Evolutionary conservation across 2,797 vertebrate genomes (phyloP), one percentile per base, ranked within the genome.

Genomic region (Myripristis jacobus): DNA sequence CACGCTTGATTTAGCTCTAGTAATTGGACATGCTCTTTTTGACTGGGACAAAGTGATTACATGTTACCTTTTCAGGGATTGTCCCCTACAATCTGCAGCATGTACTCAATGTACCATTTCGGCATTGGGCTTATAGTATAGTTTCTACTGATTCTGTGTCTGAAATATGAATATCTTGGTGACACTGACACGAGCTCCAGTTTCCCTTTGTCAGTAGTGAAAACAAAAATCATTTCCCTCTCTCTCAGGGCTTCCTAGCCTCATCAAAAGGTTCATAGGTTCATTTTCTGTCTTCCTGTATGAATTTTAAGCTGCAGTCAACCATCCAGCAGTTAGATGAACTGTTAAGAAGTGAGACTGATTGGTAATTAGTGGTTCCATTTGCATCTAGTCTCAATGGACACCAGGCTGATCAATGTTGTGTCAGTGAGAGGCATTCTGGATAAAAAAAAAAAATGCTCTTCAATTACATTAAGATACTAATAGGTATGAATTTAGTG

Each of bases 1-100:
- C 87, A 90, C 66, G 89, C 90, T 92, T 92, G 91, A 91, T 91
- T 92, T 90, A 89, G 82, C 87, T 73, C 83, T 77, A 78, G 88
- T 92, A 93, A 93, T 93, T 92, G 91, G 91, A 93, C 91, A 91
- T 91, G 89, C 84, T 90, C 84, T 88, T 92, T 90, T 86, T 89
- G 90, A 90, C 89, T 88, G 81, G 86, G 83, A 91, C 91, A 91
- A 92, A 93, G 86, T 92, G 89, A 91, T 92, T 90, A 91, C 91
- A 92, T 86, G 89, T 92, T 91, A 84, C 88, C 86, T 87, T 82
- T 86, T 90, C 87, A 79, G 68, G 70, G 79, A 70, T 73, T 90
- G 87, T 87, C 77, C 85, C 69, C 81, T 65, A 58, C 81, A 79
- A 76, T 90, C 73, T 73, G 47, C 69, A 68, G 81, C 34, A 59